Base-by-base conservation (phyloP, 2,888 invertebrate genomes). In the Metellina segmentata region DNA sequence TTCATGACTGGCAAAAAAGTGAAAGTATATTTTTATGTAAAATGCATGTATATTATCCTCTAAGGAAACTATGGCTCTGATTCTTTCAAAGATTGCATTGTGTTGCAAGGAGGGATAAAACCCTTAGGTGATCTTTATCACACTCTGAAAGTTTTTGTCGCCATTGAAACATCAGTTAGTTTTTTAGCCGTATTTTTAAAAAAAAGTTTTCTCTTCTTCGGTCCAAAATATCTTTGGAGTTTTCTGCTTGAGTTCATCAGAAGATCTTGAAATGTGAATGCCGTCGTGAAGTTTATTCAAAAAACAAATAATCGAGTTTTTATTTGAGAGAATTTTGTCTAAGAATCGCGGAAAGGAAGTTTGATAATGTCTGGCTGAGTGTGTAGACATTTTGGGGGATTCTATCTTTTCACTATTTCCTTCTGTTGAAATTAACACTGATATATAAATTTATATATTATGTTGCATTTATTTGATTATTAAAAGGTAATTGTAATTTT, bases 11-110 rank as follows among this genome's bases (percentile, higher is more conserved):
- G 8, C 9, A 4, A 72, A 81, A 81, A 81, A 13, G n/a, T 34
- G 52, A 49, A 79, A 81, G 87, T 53, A 79, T 61, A 61, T 74
- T 87, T 87, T 87, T 87, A 81, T 81, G 81, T 53, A 87, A 87
- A 87, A 72, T 87, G 16, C 85, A 78, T 52, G 48, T 85, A 16
- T 74, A 20, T 82, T 82, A 51, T 8, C 19, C 71, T 82, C 9
- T 8, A 19, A 85, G 61, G 34, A 19, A 85, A 85, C 19, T 20
- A 4, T 53, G 6, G 51, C 7, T 70, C 20, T 48, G 16, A 13
- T 48, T 61, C 69, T 48, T 16, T 11, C 1, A 0, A 0, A 48
- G 77, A 51, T 85, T 69, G 53, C 75, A 85, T 85, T 77, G 61
- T 85, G 20, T 70, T 6, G 61, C 6, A 20, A n/a, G 69, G 34